phyloP scores from a whole-genome alignment of 2,113 vertebrate species.

The Hippocampus mohnikei region DNA sequence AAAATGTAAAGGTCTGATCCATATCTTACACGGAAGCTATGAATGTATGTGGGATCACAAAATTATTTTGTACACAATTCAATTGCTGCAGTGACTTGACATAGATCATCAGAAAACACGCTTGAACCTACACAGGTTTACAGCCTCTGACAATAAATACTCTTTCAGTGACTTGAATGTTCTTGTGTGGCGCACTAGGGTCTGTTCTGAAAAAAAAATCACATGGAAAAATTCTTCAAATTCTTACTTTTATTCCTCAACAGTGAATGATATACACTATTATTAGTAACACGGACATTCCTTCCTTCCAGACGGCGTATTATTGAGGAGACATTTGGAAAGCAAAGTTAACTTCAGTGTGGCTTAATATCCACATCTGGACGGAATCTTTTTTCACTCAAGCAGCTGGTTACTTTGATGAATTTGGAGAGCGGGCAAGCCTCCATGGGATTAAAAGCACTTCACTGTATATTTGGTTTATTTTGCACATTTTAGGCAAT shows the following conservation, averaged over 20 bases:
- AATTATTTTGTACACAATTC: background rate
- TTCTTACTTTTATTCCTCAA: conserved; percentile 3
- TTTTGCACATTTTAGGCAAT: no score
- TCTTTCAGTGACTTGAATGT: background rate
- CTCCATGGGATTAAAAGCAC: background rate
- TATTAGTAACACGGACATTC: conserved; percentile 20
- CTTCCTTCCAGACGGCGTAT: conserved; percentile 29
- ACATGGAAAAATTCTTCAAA: background rate
- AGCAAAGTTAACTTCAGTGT: conserved; percentile 22
- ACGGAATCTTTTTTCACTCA: conserved; percentile 8
- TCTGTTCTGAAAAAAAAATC: background rate
- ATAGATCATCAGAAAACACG: background rate
- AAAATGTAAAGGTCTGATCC: background rate
- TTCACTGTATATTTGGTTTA: background rate
- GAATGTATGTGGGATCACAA: background rate
- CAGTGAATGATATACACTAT: conserved; percentile 1
- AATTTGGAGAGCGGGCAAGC: background rate
- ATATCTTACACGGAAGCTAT: background rate
- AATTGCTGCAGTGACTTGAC: background rate
- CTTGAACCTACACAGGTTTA: background rate
- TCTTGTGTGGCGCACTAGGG: background rate
- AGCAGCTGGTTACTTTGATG: conserved; percentile 1
- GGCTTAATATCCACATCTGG: conserved; percentile 26
- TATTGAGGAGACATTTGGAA: conserved; percentile 29
- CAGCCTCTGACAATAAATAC: background rate